Evolutionary conservation across 2,888 invertebrate species (phyloP).

Genomic region (Tupiocoris notatus): DNA sequence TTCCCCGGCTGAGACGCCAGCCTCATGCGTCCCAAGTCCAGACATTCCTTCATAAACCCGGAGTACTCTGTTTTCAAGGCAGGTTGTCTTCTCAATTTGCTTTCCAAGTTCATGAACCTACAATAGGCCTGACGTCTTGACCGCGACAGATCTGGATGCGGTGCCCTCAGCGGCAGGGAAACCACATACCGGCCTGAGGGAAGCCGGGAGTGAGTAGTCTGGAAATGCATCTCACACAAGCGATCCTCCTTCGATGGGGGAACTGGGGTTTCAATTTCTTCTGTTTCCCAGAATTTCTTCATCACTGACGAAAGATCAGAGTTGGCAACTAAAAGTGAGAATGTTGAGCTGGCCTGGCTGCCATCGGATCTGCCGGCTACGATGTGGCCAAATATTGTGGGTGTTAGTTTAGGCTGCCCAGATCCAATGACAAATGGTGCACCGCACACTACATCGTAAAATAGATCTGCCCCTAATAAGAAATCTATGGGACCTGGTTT

Average conservation of each 20-base stretch:
- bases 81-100: not conserved
- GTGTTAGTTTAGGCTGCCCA: not conserved
- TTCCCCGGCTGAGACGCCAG: not conserved
- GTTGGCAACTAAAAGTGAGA: not conserved
- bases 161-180: not conserved
- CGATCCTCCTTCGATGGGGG: not conserved
- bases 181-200: not conserved
- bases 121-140: not conserved
- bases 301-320: too few species aligned
- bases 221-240: not conserved
- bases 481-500: slow-evolving; percentile 6
- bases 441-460: slow-evolving; percentile 3
- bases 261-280: not conserved
- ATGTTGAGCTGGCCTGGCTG: too few species aligned
- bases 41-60: slow-evolving; percentile 13
- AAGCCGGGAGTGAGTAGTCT: not conserved
- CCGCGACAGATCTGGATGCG: not conserved
- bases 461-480: slow-evolving; percentile 16
- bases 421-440: not conserved
- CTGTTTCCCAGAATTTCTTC: not conserved
- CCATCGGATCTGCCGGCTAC: slow-evolving; percentile 5
- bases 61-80: not conserved
- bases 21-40: not conserved
- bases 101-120: not conserved
- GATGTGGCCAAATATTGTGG: slow-evolving; percentile 6